phyloP scores from a whole-genome alignment of 2,113 vertebrate species.

The Tichodroma muraria region DNA sequence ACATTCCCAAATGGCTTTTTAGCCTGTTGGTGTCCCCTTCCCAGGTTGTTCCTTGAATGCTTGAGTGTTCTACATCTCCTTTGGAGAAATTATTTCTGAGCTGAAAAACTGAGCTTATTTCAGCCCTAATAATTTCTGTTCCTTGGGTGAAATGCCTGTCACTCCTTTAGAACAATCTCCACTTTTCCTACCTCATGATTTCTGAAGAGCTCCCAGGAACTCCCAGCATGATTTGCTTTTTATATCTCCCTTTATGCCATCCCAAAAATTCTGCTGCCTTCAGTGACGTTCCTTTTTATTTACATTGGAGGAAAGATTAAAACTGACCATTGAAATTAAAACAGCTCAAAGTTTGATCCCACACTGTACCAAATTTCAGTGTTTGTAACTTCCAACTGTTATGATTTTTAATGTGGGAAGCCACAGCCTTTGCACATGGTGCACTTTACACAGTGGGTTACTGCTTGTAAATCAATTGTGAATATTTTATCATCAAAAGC shows the following conservation, averaged over 20 bases:
- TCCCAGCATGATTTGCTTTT: background rate
- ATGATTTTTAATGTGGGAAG: background rate
- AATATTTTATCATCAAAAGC: background rate
- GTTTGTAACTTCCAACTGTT: background rate
- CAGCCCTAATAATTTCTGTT: background rate
- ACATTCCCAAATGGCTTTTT: background rate
- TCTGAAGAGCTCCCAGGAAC: background rate
- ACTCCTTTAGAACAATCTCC: background rate
- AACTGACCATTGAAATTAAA: background rate
- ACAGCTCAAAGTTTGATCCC: background rate
- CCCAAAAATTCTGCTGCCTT: background rate
- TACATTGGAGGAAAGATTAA: background rate
- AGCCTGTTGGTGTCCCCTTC: background rate
- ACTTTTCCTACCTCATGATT: background rate
- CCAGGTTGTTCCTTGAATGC: background rate
- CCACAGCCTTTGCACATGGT: background rate
- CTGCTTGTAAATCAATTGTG: background rate
- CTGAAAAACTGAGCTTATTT: background rate
- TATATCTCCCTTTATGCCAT: background rate
- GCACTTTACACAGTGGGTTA: background rate
- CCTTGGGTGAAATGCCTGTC: background rate
- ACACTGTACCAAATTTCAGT: rapidly evolving
- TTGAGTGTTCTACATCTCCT: background rate
- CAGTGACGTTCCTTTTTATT: background rate
- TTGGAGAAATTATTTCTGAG: background rate